A percentile compares a stretch with the other conserved stretches of the same genome.
phyloP scores from a whole-genome alignment of 2,797 vertebrate species.

The Eulemur coronatus region DNA sequence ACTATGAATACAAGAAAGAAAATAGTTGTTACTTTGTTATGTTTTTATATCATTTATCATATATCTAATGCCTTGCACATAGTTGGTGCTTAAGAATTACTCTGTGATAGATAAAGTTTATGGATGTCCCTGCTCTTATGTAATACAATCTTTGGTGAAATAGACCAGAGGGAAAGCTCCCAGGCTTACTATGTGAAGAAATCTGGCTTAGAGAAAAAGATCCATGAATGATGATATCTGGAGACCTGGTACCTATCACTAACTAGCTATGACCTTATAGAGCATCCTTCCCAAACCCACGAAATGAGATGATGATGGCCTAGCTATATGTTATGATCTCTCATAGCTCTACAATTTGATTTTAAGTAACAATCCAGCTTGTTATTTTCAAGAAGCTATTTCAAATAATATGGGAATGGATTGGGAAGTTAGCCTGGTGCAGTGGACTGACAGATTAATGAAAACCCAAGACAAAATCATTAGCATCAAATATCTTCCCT shows the following conservation, averaged over 20 bases:
- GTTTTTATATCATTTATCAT: neutral
- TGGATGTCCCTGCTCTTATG: neutral
- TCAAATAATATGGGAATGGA: neutral
- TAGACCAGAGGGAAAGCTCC: neutral
- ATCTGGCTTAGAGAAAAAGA: neutral
- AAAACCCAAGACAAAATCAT: neutral
- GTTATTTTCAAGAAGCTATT: conserved; percentile 7
- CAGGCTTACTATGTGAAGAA: conserved; percentile 7
- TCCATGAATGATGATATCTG: neutral
- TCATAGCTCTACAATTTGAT: neutral
- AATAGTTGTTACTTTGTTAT: neutral
- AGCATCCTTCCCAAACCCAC: neutral
- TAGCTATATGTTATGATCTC: neutral
- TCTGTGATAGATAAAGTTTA: neutral
- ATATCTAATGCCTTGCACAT: neutral
- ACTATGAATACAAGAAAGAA: neutral
- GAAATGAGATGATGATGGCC: neutral
- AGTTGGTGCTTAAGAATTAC: neutral
- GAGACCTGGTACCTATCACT: neutral
- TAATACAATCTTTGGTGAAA: neutral
- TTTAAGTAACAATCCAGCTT: neutral
- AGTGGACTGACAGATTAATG: neutral
- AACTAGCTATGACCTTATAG: neutral
- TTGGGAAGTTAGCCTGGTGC: neutral
- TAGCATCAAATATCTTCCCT: neutral